phyloP scores from a whole-genome alignment of 37 sponge, comb jelly and placozoan species.

The Tethya wilhelma region DNA sequence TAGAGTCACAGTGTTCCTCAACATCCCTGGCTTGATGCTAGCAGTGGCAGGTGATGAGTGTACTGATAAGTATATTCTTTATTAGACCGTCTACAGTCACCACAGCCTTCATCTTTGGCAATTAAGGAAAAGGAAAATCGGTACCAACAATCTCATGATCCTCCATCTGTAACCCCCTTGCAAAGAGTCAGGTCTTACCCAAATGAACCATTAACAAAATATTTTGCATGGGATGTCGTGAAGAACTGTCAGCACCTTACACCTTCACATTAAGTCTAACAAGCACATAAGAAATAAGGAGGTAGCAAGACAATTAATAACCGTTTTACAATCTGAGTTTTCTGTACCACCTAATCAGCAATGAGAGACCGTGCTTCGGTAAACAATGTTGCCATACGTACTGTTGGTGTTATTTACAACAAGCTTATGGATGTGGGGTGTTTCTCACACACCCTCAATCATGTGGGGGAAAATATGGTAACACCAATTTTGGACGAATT shows the following conservation, averaged over 20 bases:
- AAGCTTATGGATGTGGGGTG: constrained; percentile 50
- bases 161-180: background rate
- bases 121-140: background rate
- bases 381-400: constrained; percentile 24
- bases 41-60: too few species aligned
- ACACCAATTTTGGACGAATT: constrained; percentile 22
- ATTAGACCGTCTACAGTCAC: too few species aligned
- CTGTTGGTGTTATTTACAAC: too few species aligned
- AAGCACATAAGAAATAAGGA: constrained; percentile 22
- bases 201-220: too few species aligned
- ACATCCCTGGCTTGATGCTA: too few species aligned
- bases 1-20: too few species aligned
- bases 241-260: constrained; percentile 11
- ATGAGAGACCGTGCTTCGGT: constrained; percentile 12
- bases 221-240: constrained; percentile 24
- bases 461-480: constrained; percentile 49
- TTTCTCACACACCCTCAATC: constrained; percentile 46
- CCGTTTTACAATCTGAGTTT: background rate
- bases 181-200: background rate
- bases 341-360: background rate
- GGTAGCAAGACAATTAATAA: background rate
- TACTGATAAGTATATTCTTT: too few species aligned
- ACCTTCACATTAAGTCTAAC: constrained; percentile 12
- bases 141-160: background rate
- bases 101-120: background rate